These are phyloP conservation scores for Rhizomys pruinosus DNA, from an alignment of 2,113 vertebrate genomes.

Conservation along the genomic window DNA sequence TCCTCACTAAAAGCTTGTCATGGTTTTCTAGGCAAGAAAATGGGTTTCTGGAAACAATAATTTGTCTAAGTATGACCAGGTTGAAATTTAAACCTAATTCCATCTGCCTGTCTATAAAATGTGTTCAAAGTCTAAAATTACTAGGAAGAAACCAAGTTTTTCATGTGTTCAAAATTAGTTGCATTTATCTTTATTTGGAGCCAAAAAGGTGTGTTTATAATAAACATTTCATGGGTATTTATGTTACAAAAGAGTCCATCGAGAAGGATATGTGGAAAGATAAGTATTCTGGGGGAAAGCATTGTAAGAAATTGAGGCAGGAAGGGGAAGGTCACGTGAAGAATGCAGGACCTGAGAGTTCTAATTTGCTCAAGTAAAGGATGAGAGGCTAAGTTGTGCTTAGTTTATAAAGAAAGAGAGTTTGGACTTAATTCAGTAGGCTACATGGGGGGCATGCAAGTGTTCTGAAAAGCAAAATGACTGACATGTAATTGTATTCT, in stretches of 20 bases:
- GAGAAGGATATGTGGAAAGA: neutral
- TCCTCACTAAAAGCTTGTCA: neutral
- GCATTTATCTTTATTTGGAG: neutral
- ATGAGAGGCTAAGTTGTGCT: neutral
- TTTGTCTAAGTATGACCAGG: neutral
- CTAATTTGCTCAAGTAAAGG: neutral
- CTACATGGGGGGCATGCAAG: neutral
- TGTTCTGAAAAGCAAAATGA: constrained; percentile 29
- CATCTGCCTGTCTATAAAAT: neutral
- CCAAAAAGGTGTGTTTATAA: neutral
- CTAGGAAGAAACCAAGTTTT: neutral
- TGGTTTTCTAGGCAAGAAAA: neutral
- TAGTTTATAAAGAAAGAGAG: neutral
- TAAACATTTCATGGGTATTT: neutral
- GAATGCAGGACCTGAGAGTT: neutral
- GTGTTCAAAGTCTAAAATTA: neutral
- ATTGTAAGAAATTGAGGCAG: neutral
- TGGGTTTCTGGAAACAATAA: neutral
- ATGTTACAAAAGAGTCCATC: constrained; percentile 23
- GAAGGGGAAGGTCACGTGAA: neutral
- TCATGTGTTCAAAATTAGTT: neutral
- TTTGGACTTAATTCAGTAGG: neutral
- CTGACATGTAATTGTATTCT: neutral
- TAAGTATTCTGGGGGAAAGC: neutral
- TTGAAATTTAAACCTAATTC: constrained; percentile 49